phyloP scores from a whole-genome alignment of 1,140 invertebrate genomes.

The Apis dorsata region DNA sequence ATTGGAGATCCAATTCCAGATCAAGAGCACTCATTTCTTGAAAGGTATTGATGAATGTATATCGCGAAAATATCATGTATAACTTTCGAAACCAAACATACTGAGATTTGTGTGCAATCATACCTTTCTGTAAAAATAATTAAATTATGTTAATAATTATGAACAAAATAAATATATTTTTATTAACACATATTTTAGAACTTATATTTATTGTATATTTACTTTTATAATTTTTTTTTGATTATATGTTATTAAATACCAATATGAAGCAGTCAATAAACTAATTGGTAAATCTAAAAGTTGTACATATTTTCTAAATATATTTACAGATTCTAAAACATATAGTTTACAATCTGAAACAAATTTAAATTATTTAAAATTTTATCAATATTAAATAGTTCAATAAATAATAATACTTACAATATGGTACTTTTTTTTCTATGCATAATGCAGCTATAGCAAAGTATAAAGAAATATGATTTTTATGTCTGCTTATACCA shows the following conservation, averaged over 20 bases:
- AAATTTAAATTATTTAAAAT: conserved; percentile 31
- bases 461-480: conserved; percentile 92
- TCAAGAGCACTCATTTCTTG: conserved; percentile 86
- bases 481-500: conserved; percentile 93
- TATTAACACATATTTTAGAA: background rate
- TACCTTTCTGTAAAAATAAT: conserved; percentile 83
- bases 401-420: conserved; percentile 76
- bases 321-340: conserved; percentile 90
- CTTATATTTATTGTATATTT: conserved; percentile 48
- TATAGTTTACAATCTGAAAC: conserved; percentile 89
- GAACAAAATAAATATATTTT: background rate
- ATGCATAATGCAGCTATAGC: conserved; percentile 88
- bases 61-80: conserved; percentile 94
- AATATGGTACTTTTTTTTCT: conserved; percentile 86
- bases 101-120: conserved; percentile 92
- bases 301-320: conserved; percentile 92
- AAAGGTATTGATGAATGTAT: conserved; percentile 93
- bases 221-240: conserved; percentile 74
- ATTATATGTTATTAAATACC: conserved; percentile 82
- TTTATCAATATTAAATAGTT: background rate
- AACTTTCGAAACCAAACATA: conserved; percentile 95
- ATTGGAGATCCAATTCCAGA: conserved; percentile 87
- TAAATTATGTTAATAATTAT: background rate
- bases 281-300: conserved; percentile 91
- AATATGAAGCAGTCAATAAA: conserved; percentile 86